These are phyloP conservation scores for Phainopepla nitens DNA, from an alignment of 2,113 vertebrate genomes.

Conservation along the genomic window DNA sequence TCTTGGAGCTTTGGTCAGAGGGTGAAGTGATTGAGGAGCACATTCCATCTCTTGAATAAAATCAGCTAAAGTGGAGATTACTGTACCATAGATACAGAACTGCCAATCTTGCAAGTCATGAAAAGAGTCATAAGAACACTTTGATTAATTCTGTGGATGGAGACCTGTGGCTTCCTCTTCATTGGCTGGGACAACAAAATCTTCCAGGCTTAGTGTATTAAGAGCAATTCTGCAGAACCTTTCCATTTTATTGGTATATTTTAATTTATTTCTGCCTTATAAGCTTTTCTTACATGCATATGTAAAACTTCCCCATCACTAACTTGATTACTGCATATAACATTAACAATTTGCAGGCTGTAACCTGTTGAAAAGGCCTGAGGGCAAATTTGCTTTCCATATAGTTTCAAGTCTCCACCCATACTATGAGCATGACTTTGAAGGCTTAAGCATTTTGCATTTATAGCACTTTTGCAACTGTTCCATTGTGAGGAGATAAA, in stretches of 20 bases:
- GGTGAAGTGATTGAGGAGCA: conserved; percentile 82
- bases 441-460: background rate
- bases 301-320: background rate
- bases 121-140: background rate
- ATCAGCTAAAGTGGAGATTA: background rate
- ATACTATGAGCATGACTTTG: background rate
- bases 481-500: background rate
- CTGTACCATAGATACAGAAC: background rate
- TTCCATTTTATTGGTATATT: background rate
- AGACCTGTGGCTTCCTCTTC: background rate
- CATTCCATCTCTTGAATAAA: conserved; percentile 76
- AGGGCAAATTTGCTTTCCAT: background rate
- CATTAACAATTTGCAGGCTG: background rate
- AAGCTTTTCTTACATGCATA: background rate
- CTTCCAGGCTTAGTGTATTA: background rate
- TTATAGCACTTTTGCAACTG: background rate
- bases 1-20: conserved; percentile 80
- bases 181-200: background rate
- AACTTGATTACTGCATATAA: background rate
- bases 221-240: background rate
- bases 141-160: background rate
- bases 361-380: background rate
- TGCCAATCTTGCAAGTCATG: background rate
- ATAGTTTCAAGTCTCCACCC: background rate
- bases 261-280: background rate